Evolutionary conservation across 2,888 invertebrate genomes (phyloP).

Genomic region (Cabera pusaria): DNA sequence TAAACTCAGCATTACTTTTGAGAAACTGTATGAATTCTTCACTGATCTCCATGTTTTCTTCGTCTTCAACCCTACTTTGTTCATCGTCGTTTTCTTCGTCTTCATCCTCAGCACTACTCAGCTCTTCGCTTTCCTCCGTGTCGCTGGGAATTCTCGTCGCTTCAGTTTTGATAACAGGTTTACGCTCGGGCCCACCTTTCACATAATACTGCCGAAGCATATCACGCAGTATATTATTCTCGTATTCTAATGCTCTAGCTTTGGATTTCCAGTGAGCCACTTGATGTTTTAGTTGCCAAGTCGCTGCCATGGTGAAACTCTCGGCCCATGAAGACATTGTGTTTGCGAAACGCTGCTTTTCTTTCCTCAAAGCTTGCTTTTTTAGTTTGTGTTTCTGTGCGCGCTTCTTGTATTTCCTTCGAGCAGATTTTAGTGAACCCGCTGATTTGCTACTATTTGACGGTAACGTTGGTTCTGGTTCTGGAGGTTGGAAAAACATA

Average conservation of each 20-base stretch:
- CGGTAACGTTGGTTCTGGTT: constrained; percentile 10
- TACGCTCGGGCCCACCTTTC: constrained; percentile 14
- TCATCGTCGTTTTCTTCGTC: constrained; percentile 34
- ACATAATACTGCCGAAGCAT: constrained; percentile 64
- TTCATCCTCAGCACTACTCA: constrained; percentile 13
- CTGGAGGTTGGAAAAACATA: constrained; percentile 50
- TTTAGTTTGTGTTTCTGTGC: constrained; percentile 48
- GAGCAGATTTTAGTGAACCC: constrained; percentile 22
- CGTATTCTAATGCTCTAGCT: constrained; percentile 81
- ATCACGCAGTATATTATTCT: constrained; percentile 80
- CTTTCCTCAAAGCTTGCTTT: constrained; percentile 36
- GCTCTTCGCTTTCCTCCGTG: constrained; percentile 2
- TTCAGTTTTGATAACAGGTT: not conserved
- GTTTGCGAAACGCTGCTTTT: constrained; percentile 35
- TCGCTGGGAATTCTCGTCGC: constrained; percentile 9
- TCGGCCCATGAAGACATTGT: constrained; percentile 72
- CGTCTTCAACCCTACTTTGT: constrained; percentile 37
- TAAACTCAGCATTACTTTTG: constrained; percentile 82
- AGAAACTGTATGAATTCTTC: constrained; percentile 86
- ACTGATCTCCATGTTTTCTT: constrained; percentile 77
- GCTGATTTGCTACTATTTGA: constrained; percentile 24
- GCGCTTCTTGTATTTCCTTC: constrained; percentile 41
- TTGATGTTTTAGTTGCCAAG: constrained; percentile 82
- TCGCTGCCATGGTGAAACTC: constrained; percentile 60
- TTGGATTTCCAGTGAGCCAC: constrained; percentile 85